Conservation (phyloP, 2,888 invertebrate species). For the Caenorhabditis plicata region DNA sequence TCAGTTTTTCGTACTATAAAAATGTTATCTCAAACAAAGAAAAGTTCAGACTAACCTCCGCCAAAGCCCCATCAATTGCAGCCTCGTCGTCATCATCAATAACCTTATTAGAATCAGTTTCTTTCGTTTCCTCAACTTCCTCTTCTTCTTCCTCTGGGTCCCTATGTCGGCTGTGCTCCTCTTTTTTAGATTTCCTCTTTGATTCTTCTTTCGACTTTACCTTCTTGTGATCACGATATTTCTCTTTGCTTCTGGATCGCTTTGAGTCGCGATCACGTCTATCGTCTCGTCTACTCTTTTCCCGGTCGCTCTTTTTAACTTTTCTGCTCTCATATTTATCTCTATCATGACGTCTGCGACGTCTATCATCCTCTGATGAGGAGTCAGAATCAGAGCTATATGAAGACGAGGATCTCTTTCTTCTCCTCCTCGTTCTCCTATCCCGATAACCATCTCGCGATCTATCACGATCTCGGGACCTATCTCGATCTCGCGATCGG, state of each 20-base stretch:
- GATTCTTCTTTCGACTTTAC: not conserved
- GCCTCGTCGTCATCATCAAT: conserved; percentile 17
- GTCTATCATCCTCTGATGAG: not conserved
- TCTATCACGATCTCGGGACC: conserved; percentile 8
- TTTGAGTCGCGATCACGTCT: conserved; percentile 5
- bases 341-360: not conserved
- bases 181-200: conserved; percentile 1
- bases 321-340: not conserved
- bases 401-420: conserved; percentile 3
- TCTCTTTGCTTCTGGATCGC: conserved; percentile 7
- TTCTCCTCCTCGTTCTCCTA: conserved; percentile 6
- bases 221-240: not conserved
- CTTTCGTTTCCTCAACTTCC: conserved; percentile 7
- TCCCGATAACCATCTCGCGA: conserved; percentile 12
- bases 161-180: too few relatives aligned
- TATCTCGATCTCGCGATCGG: conserved; percentile 4
- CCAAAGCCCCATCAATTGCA: conserved; percentile 11
- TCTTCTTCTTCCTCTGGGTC: conserved; percentile 2
- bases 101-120: not conserved
- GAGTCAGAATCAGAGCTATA: not conserved
- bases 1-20: too few relatives aligned
- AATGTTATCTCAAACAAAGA: too few relatives aligned
- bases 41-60: too few relatives aligned
- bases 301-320: not conserved
- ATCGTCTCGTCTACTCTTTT: not conserved